A percentile compares a stretch with the other conserved stretches of the same genome.
Evolutionary conservation across 2,113 vertebrate genomes (phyloP).

Genomic region (Cyprinodon variegatus): DNA sequence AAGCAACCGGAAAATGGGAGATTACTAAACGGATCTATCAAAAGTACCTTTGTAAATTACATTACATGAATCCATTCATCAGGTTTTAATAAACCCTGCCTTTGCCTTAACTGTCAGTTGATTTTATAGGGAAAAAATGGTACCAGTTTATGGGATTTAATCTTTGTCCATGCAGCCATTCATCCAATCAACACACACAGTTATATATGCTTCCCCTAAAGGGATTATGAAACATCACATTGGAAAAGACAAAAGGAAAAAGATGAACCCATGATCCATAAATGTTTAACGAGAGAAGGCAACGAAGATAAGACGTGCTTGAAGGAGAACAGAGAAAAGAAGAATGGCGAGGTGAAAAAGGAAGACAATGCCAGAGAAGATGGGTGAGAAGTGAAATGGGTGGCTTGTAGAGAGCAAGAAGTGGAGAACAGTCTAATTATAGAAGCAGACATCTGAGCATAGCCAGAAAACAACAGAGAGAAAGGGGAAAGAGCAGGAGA

Average conservation of each 20-base stretch:
- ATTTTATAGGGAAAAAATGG: background rate
- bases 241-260: constrained; percentile 51
- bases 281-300: constrained; percentile 72
- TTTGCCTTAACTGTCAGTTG: background rate
- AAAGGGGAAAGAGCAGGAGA: constrained; percentile 58
- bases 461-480: constrained; percentile 64
- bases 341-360: constrained; percentile 57
- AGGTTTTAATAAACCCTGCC: constrained; percentile 3
- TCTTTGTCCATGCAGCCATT: constrained; percentile 5
- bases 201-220: constrained; percentile 24
- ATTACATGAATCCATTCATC: background rate
- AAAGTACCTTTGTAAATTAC: background rate
- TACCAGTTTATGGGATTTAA: constrained; percentile 13
- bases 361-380: constrained; percentile 43
- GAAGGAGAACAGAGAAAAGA: constrained; percentile 37
- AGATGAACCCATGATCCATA: constrained; percentile 64
- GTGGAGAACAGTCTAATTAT: constrained; percentile 58
- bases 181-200: constrained; percentile 15
- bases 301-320: constrained; percentile 47
- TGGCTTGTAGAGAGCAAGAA: constrained; percentile 13
- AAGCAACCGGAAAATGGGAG: background rate
- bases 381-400: constrained; percentile 53
- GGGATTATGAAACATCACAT: constrained; percentile 27
- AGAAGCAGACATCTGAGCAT: constrained; percentile 52
- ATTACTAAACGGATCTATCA: background rate